These are phyloP conservation scores for Pseudoatta argentina DNA, from an alignment of 1,140 invertebrate genomes.

Conservation along the genomic window DNA sequence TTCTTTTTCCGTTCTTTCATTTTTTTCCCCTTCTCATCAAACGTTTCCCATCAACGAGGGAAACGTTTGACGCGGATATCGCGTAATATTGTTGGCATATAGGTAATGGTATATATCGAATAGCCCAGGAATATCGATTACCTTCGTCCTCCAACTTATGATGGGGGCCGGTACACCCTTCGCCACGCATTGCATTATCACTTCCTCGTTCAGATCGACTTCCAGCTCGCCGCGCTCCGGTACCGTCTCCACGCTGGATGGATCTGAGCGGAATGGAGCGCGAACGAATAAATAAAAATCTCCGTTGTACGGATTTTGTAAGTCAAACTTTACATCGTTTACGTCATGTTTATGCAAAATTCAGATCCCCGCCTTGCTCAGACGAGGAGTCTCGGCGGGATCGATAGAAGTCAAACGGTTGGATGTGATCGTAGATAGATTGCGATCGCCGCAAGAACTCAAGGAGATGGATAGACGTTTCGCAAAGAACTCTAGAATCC, in stretches of 20 bases:
- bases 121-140: conserved; percentile 74
- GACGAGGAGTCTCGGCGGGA: not conserved
- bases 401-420: not conserved
- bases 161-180: conserved; percentile 90
- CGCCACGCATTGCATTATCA: conserved; percentile 90
- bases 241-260: conserved; percentile 89
- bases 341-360: not conserved
- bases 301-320: not conserved
- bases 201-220: conserved; percentile 90
- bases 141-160: conserved; percentile 90
- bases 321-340: not conserved
- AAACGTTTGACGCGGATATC: not conserved
- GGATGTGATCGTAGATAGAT: not conserved
- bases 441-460: too few relatives aligned
- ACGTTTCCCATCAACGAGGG: not conserved
- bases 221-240: conserved; percentile 90
- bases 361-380: not conserved
- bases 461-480: conserved; percentile 21
- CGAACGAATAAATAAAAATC: conserved; percentile 7
- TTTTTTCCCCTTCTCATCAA: not conserved
- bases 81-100: conserved; percentile 34
- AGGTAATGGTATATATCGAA: conserved; percentile 15
- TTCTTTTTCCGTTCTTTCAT: not conserved
- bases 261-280: conserved; percentile 85
- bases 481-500: conserved; percentile 3